phyloP scores from a whole-genome alignment of 2,888 invertebrate species.

The Nipponacmea schrenckii region DNA sequence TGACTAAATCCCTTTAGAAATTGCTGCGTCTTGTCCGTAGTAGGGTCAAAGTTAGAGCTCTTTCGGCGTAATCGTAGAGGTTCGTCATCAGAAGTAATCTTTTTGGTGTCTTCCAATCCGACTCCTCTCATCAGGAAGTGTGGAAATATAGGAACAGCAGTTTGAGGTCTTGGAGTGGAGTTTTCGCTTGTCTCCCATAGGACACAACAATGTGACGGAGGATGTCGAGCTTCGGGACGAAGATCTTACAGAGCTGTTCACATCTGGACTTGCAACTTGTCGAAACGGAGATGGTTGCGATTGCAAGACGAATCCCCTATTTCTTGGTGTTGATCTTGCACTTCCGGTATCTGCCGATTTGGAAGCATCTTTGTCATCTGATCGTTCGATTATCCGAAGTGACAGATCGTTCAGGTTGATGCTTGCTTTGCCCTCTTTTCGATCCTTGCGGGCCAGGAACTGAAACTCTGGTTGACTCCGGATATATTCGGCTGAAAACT shows the following conservation, averaged over 20 bases:
- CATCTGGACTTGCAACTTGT: too few species aligned
- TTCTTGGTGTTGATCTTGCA: not conserved
- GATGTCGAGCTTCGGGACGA: too few species aligned
- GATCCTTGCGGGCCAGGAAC: not conserved
- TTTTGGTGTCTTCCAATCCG: slow-evolving; percentile 41
- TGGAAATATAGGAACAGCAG: too few species aligned
- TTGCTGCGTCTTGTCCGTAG: slow-evolving; percentile 40
- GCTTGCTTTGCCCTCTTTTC: not conserved
- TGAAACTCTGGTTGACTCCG: slow-evolving; percentile 14
- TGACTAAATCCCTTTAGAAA: slow-evolving; percentile 21
- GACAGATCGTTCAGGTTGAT: slow-evolving; percentile 3
- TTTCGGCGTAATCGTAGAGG: slow-evolving; percentile 34
- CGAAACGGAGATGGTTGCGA: slow-evolving; percentile 2
- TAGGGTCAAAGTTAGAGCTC: slow-evolving; percentile 40
- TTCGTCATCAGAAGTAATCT: slow-evolving; percentile 42
- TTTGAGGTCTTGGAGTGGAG: too few species aligned
- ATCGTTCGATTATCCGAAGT: not conserved
- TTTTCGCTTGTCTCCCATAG: too few species aligned
- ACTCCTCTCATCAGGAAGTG: not conserved
- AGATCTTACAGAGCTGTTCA: too few species aligned
- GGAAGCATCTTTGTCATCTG: not conserved
- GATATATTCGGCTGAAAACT: slow-evolving; percentile 16
- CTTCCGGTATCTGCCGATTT: not conserved
- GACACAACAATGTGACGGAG: too few species aligned
- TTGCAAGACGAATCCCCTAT: too few species aligned